Evolutionary conservation across 2,797 vertebrate species (phyloP).

Genomic region (Anas flavirostris): DNA sequence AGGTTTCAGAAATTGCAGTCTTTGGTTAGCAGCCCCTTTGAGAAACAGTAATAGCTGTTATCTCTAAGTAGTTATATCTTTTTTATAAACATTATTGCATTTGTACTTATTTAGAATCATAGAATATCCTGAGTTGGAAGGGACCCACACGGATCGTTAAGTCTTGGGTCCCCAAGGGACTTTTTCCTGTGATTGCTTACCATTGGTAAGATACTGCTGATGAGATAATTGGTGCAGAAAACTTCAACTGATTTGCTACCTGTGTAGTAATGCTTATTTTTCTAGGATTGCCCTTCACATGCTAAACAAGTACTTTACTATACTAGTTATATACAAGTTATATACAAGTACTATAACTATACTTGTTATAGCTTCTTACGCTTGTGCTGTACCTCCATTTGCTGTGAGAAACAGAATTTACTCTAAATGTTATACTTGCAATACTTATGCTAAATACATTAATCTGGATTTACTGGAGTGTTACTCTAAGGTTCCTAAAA

Average conservation of each 20-base stretch:
- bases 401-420: neutral
- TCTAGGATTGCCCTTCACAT: neutral
- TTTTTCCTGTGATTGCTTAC: neutral
- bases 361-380: neutral
- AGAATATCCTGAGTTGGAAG: too few species aligned
- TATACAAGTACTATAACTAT: neutral
- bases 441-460: neutral
- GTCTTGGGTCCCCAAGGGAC: too few species aligned
- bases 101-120: neutral
- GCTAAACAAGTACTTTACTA: neutral
- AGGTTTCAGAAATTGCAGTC: neutral
- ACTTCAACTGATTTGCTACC: neutral
- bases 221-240: neutral
- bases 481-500: neutral
- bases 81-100: neutral
- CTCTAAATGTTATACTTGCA: neutral
- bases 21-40: neutral
- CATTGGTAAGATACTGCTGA: neutral
- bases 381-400: neutral
- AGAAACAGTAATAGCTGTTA: neutral
- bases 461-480: neutral
- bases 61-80: neutral
- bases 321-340: too few species aligned
- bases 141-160: too few species aligned
- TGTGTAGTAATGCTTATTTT: neutral